phyloP scores from a whole-genome alignment of 2,113 vertebrate species.

The Cheirogaleus medius region DNA sequence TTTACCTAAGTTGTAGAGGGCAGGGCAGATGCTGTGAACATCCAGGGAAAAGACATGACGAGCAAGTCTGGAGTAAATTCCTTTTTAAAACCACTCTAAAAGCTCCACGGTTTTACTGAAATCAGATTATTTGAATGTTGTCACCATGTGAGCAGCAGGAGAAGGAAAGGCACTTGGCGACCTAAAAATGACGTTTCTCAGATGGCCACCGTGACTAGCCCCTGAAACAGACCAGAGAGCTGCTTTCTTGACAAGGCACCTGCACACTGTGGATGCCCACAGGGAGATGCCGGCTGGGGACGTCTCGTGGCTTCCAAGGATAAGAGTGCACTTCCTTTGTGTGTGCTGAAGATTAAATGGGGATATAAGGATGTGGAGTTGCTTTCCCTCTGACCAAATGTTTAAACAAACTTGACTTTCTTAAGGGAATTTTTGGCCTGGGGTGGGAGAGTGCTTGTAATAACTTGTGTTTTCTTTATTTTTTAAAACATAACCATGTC shows the following conservation, averaged over 20 bases:
- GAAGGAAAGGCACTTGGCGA: background rate
- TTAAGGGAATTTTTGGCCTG: background rate
- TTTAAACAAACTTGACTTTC: background rate
- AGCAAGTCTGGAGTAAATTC: background rate
- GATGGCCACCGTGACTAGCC: background rate
- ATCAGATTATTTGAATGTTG: background rate
- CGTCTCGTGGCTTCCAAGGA: background rate
- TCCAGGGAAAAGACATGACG: background rate
- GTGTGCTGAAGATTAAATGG: background rate
- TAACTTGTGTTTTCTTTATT: background rate
- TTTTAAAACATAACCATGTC: background rate
- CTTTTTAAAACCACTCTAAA: background rate
- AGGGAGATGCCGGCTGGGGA: too few relatives aligned
- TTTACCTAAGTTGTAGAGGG: background rate
- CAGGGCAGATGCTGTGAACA: background rate
- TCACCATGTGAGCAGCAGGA: background rate
- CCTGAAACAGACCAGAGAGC: background rate
- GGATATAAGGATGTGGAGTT: background rate
- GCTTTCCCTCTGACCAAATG: background rate
- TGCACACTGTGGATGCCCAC: rapidly evolving
- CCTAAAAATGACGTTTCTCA: background rate
- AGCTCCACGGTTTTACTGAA: background rate
- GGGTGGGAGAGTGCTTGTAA: background rate
- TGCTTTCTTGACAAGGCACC: background rate
- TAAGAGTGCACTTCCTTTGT: background rate